Percentiles rank a stretch among this genome's conserved stretches.
phyloP scores from a whole-genome alignment of 2,888 invertebrate genomes.

The Sclerodermus sp. region DNA sequence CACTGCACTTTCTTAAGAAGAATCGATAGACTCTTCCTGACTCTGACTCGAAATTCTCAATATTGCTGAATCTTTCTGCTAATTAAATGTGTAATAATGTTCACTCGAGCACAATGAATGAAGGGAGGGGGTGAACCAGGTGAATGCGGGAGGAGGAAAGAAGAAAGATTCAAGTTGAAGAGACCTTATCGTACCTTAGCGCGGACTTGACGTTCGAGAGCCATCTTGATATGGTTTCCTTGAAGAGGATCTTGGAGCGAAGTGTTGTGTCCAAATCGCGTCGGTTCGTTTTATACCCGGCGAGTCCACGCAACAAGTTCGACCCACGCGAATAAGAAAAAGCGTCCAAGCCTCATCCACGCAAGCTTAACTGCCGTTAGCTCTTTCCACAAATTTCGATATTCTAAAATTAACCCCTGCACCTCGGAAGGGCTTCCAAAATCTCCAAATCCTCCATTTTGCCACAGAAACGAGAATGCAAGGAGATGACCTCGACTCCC shows the following conservation, averaged over 20 bases:
- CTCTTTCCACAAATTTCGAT: slow-evolving; percentile 41
- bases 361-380: background rate
- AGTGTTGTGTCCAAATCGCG: slow-evolving; percentile 35
- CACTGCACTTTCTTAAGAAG: no score
- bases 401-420: background rate
- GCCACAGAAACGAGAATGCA: slow-evolving; percentile 1
- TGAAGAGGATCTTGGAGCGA: slow-evolving; percentile 36
- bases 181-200: slow-evolving; percentile 71
- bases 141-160: no score
- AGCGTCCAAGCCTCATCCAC: slow-evolving; percentile 28
- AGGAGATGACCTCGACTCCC: slow-evolving; percentile 5
- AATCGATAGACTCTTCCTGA: no score
- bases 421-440: background rate
- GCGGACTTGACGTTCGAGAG: slow-evolving; percentile 90
- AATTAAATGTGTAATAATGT: no score
- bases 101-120: no score
- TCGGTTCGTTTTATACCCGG: slow-evolving; percentile 46
- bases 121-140: no score
- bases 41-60: no score
- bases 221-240: slow-evolving; percentile 64
- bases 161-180: no score
- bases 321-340: slow-evolving; percentile 40
- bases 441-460: background rate
- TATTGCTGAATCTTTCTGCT: no score
- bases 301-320: slow-evolving; percentile 28